Conservation (phyloP, 2,797 vertebrate species). For the Allobates femoralis region DNA sequence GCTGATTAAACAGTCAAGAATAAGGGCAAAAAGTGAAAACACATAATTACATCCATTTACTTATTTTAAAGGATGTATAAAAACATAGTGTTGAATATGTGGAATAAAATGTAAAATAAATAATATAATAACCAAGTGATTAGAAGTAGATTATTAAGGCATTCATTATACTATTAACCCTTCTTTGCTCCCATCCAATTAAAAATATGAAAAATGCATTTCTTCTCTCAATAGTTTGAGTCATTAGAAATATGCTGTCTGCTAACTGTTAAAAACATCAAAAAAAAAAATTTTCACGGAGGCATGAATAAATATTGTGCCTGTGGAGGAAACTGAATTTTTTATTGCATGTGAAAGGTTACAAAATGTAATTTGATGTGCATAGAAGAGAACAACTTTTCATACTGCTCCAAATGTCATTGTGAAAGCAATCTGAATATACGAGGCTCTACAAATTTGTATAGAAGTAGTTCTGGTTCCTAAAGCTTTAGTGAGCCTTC, state of each 20-base stretch:
- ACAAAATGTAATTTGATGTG: not conserved
- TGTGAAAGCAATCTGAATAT: not conserved
- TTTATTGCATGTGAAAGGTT: not conserved
- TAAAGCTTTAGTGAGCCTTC: not conserved
- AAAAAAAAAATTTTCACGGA: not conserved
- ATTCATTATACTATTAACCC: not conserved
- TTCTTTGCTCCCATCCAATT: not conserved
- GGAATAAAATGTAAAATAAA: not conserved
- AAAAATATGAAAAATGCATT: not conserved
- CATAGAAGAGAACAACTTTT: not conserved
- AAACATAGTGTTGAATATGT: not conserved
- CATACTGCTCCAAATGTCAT: not conserved
- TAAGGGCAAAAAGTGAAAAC: not conserved
- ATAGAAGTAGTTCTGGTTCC: not conserved
- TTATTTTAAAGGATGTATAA: constrained; percentile 8
- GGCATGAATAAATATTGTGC: not conserved
- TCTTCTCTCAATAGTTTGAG: not conserved
- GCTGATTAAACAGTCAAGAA: constrained; percentile 8
- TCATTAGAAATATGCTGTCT: not conserved
- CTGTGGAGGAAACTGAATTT: not conserved
- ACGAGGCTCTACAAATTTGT: not conserved
- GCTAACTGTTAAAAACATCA: not conserved
- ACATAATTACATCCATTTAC: constrained; percentile 16
- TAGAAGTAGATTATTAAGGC: not conserved
- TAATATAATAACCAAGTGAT: not conserved